Evolutionary conservation across 2,888 invertebrate genomes (phyloP).

Genomic region (Coelogynopora nodosa): DNA sequence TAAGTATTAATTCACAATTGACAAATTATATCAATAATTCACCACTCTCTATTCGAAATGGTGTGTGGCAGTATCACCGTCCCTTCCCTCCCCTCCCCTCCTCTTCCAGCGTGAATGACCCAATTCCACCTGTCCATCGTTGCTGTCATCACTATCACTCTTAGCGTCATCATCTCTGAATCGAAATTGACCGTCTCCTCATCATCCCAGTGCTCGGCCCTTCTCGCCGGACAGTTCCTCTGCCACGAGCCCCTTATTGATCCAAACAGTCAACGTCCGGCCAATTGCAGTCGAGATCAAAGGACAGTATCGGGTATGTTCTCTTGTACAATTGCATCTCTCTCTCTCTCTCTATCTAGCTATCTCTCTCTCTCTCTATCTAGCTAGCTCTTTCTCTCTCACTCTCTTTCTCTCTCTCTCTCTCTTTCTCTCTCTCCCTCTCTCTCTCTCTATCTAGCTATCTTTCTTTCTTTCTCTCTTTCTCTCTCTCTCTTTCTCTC

Average conservation of each 20-base stretch:
- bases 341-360: too few relatives aligned
- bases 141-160: neutral
- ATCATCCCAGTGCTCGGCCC: neutral
- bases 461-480: neutral
- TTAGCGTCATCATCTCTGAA: neutral
- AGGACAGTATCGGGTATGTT: slow-evolving; percentile 71
- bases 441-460: too few relatives aligned
- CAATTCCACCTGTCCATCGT: neutral
- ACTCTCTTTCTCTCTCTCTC: neutral
- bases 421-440: neutral
- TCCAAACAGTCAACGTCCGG: slow-evolving; percentile 79
- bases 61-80: too few relatives aligned
- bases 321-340: slow-evolving; percentile 65
- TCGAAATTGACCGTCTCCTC: too few relatives aligned
- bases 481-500: neutral
- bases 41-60: too few relatives aligned
- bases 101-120: neutral
- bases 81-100: neutral
- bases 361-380: too few relatives aligned
- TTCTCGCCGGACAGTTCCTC: slow-evolving; percentile 6
- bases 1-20: too few relatives aligned
- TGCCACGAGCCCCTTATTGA: slow-evolving; percentile 68
- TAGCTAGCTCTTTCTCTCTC: too few relatives aligned
- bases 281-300: slow-evolving; percentile 74
- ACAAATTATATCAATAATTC: too few relatives aligned